These are phyloP conservation scores for Vandiemenella viatica DNA, from an alignment of 2,888 invertebrate genomes.

Conservation along the genomic window DNA sequence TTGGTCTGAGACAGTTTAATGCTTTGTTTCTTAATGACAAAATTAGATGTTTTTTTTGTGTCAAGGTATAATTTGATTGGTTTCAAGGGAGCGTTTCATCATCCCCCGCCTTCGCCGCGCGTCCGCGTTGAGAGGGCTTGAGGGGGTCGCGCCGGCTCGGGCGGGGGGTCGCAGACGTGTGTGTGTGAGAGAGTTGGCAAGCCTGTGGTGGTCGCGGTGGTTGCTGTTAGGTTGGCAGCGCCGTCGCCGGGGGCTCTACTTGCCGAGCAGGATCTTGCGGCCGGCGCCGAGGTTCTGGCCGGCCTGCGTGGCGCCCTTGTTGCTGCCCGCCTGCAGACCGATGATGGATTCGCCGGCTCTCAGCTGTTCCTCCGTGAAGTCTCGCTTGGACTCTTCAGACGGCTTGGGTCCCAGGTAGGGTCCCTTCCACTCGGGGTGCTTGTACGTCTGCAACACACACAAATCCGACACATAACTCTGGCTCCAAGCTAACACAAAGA, in stretches of 20 bases:
- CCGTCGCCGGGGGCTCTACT: conserved; percentile 36
- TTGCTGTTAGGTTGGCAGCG: neutral
- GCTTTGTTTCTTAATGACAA: too few relatives aligned
- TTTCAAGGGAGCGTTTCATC: too few relatives aligned
- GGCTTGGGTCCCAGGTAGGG: conserved; percentile 90
- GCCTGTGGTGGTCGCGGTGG: neutral
- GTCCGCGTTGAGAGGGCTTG: too few relatives aligned
- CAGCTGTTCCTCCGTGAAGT: conserved; percentile 83
- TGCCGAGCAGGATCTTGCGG: conserved; percentile 80
- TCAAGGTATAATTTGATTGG: too few relatives aligned
- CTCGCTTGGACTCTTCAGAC: conserved; percentile 82
- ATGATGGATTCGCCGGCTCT: conserved; percentile 78
- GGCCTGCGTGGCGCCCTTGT: conserved; percentile 89
- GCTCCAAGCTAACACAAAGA: too few relatives aligned
- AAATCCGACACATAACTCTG: neutral
- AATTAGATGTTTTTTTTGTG: too few relatives aligned
- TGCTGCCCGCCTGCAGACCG: conserved; percentile 88
- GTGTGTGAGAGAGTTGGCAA: neutral
- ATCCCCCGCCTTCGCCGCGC: too few relatives aligned
- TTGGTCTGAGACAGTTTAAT: too few relatives aligned
- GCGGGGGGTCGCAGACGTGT: neutral
- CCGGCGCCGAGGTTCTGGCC: conserved; percentile 82
- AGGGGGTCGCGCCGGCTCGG: too few relatives aligned
- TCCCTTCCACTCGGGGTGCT: conserved; percentile 68
- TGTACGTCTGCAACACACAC: conserved; percentile 49